Evolutionary conservation across 2,113 vertebrate genomes (phyloP).

Genomic region (Pseudopodoces humilis): DNA sequence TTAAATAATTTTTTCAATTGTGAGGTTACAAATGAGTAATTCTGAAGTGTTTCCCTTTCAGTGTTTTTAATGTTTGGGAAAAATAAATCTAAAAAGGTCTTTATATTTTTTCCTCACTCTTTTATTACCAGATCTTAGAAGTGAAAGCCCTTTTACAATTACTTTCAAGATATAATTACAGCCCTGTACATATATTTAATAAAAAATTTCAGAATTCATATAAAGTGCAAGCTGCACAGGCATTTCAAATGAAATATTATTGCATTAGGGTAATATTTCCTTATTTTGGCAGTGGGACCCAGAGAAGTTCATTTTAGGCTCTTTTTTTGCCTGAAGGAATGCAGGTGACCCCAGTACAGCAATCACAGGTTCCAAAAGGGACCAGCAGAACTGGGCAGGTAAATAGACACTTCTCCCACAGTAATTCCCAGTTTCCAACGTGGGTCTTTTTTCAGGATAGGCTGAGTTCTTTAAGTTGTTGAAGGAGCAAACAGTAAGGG

Average conservation of each 20-base stretch:
- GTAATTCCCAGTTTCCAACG: not conserved
- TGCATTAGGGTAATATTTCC: not conserved
- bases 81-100: slow-evolving; percentile 11
- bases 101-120: not conserved
- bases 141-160: slow-evolving; percentile 4
- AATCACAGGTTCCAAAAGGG: not conserved
- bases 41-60: slow-evolving; percentile 24
- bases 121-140: slow-evolving; percentile 7
- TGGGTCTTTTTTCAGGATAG: not conserved
- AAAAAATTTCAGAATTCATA: not conserved
- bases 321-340: not conserved
- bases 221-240: not conserved
- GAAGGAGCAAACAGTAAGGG: not conserved
- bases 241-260: not conserved
- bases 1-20: slow-evolving; percentile 47
- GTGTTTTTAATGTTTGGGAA: slow-evolving; percentile 7
- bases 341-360: not conserved
- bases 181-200: not conserved
- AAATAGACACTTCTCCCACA: not conserved
- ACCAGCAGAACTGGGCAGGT: not conserved
- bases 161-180: slow-evolving; percentile 9
- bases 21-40: slow-evolving; percentile 31
- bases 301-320: not conserved
- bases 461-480: not conserved
- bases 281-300: not conserved